phyloP scores from a whole-genome alignment of 2,797 vertebrate species.

The Myiothlypis chrysogaster region DNA sequence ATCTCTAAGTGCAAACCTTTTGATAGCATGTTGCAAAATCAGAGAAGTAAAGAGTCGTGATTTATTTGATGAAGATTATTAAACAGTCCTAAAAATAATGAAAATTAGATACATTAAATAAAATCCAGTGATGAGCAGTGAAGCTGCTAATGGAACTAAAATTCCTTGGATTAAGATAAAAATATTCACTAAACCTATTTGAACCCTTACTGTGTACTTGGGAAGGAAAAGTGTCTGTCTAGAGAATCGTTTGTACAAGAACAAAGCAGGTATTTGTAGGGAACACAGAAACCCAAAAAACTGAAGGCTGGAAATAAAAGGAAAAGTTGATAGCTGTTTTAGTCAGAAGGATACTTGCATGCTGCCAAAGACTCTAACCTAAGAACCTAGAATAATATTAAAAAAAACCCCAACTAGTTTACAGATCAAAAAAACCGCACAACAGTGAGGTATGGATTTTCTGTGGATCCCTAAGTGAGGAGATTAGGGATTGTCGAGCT shows the following conservation, averaged over 20 bases:
- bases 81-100: neutral
- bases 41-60: neutral
- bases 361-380: neutral
- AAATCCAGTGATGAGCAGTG: neutral
- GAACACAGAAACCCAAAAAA: neutral
- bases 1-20: neutral
- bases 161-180: neutral
- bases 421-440: accelerated
- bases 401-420: accelerated
- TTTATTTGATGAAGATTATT: neutral
- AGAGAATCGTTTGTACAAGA: neutral
- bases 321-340: neutral
- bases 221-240: neutral
- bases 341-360: neutral
- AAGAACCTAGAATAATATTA: neutral
- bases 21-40: neutral
- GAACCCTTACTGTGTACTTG: neutral
- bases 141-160: neutral
- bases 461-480: neutral
- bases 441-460: neutral
- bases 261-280: neutral
- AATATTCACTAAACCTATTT: neutral
- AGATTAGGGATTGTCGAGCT: neutral
- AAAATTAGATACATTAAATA: neutral
- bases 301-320: neutral